A percentile compares a stretch with the other conserved stretches of the same genome.
Evolutionary conservation across 1,140 invertebrate genomes (phyloP).

Genomic region (Atopsyche davidsoni): DNA sequence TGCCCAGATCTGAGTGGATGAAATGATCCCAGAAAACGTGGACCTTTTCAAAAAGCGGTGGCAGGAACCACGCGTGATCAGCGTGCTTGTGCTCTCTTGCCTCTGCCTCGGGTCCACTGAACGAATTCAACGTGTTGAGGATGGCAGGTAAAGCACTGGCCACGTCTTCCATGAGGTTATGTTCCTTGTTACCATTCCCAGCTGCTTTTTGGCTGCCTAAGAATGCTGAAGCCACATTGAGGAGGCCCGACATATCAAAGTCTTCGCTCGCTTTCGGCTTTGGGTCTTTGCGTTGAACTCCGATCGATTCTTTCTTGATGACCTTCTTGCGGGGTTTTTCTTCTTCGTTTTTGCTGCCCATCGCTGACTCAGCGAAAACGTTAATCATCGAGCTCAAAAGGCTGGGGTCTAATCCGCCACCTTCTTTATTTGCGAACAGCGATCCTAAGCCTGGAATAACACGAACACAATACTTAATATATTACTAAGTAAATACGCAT

Average conservation of each 20-base stretch:
- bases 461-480: neutral
- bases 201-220: constrained; percentile 41
- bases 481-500: too few relatives aligned
- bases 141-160: constrained; percentile 59
- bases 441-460: constrained; percentile 43
- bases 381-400: constrained; percentile 50
- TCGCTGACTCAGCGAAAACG: constrained; percentile 38
- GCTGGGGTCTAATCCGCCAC: constrained; percentile 49
- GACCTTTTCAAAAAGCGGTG: constrained; percentile 65
- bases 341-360: constrained; percentile 5
- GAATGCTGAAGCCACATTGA: constrained; percentile 57
- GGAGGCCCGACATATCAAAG: constrained; percentile 50
- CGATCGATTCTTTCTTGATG: constrained; percentile 31
- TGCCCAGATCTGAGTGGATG: constrained; percentile 68
- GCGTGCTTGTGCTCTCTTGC: constrained; percentile 56
- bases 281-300: constrained; percentile 30
- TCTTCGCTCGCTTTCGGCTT: constrained; percentile 29
- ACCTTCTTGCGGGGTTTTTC: constrained; percentile 33
- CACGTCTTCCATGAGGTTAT: constrained; percentile 47
- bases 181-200: constrained; percentile 11
- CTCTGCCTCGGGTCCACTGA: constrained; percentile 47
- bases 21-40: constrained; percentile 75
- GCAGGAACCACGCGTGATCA: constrained; percentile 65
- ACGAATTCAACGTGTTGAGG: constrained; percentile 52
- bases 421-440: constrained; percentile 45